These are phyloP conservation scores for Nannospalax galili DNA, from an alignment of 2,113 vertebrate species.

Conservation along the genomic window DNA sequence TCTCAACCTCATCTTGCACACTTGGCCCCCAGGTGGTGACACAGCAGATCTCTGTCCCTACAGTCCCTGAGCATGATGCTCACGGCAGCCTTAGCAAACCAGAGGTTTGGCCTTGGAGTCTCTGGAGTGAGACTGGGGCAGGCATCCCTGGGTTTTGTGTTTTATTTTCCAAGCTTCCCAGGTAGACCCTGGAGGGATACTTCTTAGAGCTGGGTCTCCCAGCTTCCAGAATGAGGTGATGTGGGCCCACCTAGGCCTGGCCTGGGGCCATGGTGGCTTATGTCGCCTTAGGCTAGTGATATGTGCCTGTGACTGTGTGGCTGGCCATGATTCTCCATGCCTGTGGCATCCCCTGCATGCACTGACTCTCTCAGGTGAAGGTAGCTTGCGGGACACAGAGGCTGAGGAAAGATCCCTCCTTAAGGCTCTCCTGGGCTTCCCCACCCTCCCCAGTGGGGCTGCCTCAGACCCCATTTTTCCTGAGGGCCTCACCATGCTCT, in stretches of 20 bases:
- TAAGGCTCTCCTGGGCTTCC: not conserved
- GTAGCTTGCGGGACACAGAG: rapidly evolving
- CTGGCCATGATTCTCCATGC: rapidly evolving
- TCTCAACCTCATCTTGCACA: not conserved
- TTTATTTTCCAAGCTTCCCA: not conserved
- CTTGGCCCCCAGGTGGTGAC: not conserved
- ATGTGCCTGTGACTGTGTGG: rapidly evolving
- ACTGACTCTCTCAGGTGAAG: rapidly evolving
- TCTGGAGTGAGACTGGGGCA: not conserved
- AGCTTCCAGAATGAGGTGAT: too few relatives aligned
- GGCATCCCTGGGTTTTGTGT: not conserved
- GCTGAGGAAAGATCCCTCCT: not conserved
- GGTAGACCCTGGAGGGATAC: too few relatives aligned
- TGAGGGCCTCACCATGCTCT: not conserved
- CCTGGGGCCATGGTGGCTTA: too few relatives aligned
- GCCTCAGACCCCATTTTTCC: not conserved
- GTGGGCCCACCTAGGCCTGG: too few relatives aligned
- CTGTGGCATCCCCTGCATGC: rapidly evolving
- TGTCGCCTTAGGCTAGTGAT: rapidly evolving
- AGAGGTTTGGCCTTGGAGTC: not conserved
- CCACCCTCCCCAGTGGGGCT: not conserved
- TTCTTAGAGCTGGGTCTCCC: too few relatives aligned
- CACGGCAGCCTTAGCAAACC: not conserved
- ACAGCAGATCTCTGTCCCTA: too few relatives aligned
- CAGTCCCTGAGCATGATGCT: not conserved